phyloP scores from a whole-genome alignment of 2,113 vertebrate species.

The Andinoacara biseriatus region DNA sequence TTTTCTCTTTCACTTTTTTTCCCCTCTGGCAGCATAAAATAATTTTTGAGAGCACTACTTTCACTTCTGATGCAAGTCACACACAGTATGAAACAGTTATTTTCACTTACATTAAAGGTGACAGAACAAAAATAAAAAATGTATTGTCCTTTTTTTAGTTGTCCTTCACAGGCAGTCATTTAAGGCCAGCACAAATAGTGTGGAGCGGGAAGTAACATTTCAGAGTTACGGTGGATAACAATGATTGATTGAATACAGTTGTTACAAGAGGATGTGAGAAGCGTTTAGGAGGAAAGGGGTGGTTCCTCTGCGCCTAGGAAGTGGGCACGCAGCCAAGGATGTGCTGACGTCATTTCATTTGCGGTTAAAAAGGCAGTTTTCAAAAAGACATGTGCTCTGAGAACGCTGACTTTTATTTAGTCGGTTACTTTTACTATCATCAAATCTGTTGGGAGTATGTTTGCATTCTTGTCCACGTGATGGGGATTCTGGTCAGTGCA shows the following conservation, averaged over 20 bases:
- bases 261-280: conserved; percentile 20
- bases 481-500: neutral
- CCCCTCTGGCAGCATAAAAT: neutral
- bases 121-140: neutral
- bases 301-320: conserved; percentile 40
- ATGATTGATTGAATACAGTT: conserved; percentile 35
- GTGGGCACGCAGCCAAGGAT: conserved; percentile 26
- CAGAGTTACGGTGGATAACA: neutral
- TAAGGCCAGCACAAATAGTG: neutral
- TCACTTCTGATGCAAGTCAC: conserved; percentile 9
- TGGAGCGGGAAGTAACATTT: neutral
- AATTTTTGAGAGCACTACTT: neutral
- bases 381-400: conserved; percentile 45
- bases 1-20: neutral
- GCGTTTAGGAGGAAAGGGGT: neutral
- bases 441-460: neutral
- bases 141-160: neutral
- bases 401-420: neutral
- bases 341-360: conserved; percentile 50
- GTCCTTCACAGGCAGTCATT: neutral
- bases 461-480: conserved; percentile 4
- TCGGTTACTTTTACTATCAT: neutral
- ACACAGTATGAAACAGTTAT: neutral
- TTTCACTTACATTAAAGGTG: neutral
- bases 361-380: conserved; percentile 7